Evolutionary conservation across 2,113 vertebrate species (phyloP), one percentile per base, ranked within the genome.

Genomic region (Proterorhinus semilunaris): DNA sequence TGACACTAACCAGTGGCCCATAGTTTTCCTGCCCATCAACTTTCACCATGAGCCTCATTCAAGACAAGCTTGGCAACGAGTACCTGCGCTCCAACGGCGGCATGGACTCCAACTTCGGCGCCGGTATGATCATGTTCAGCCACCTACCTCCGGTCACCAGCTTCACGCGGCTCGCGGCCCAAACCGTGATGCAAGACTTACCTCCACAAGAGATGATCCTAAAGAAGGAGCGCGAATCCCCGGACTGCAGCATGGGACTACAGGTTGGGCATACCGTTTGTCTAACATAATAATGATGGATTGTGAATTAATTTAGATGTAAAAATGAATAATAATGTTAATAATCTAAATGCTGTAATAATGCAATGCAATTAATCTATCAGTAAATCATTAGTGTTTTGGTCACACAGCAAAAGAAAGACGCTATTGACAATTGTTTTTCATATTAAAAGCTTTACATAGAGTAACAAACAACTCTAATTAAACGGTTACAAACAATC

Each of bases 81-180:
- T 96, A 95, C 92, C 90, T 95, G 83, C 94, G 94, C 80, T 88
- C 91, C 75, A 92, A 92, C 17, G 91, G 94, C 79, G 80, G 92
- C 82, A 96, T 98, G 96, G 97, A 98, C 86, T 91, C 95, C 82
- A 86, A 89, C 72, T 98, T 95, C n/a, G 92, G 95, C 80, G 86
- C 92, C 36, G 88, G 96, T 86, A 96, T 96, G 96, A 94, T 96
- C 69, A 96, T 98, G 96, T 98, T 98, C 92, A 98, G 95, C 88
- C 96, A 98, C 90, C 95, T 98, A 49, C 96, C 96, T 66, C 96
- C 96, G 62, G 95, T 98, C 90, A 94, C 96, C 91, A 98, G 96
- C 93, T 98, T 98, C 93, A 94, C 96, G 67, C 95, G 95, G 72
- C 93, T 96, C 86, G 93, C 96, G 27, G 92, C 94, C 73, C 93